A percentile compares a stretch with the other conserved stretches of the same genome.
Conservation (phyloP, 2,797 vertebrate species). For the Iguana delicatissima region DNA sequence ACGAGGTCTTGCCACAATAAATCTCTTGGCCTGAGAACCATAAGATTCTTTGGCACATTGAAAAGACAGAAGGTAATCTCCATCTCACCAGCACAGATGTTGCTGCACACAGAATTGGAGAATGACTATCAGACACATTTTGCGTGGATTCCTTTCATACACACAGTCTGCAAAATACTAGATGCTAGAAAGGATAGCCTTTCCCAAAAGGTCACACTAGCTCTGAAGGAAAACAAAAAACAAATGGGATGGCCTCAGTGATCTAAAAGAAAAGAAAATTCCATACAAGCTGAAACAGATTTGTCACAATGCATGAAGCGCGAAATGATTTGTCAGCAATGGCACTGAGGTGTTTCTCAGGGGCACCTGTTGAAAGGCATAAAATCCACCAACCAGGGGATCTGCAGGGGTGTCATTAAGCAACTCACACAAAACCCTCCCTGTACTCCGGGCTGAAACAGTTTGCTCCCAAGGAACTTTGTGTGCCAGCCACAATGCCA, state of each 20-base stretch:
- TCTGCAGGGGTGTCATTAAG: constrained; percentile 36
- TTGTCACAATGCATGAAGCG: constrained; percentile 50
- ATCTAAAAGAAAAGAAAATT: constrained; percentile 60
- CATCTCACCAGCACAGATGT: no score
- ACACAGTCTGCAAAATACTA: constrained; percentile 18
- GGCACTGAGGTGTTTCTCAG: constrained; percentile 53
- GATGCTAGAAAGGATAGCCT: constrained; percentile 36
- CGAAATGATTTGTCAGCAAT: constrained; percentile 65
- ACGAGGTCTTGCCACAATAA: not conserved
- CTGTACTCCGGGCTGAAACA: not conserved
- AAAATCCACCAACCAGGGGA: constrained; percentile 50
- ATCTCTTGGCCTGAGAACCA: not conserved
- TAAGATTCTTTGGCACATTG: not conserved
- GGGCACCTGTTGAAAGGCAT: constrained; percentile 57
- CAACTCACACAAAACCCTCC: constrained; percentile 24
- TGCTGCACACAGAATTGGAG: not conserved
- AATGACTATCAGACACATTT: not conserved
- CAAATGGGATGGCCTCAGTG: constrained; percentile 62
- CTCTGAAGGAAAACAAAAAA: constrained; percentile 53
- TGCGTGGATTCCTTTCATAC: not conserved
- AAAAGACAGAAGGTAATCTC: no score
- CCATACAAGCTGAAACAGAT: constrained; percentile 58
- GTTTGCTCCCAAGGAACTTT: not conserved
- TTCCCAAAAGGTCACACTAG: constrained; percentile 64
- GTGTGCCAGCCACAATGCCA: not conserved